Conservation (phyloP, 2,888 invertebrate genomes). For the Laothoe populi region DNA sequence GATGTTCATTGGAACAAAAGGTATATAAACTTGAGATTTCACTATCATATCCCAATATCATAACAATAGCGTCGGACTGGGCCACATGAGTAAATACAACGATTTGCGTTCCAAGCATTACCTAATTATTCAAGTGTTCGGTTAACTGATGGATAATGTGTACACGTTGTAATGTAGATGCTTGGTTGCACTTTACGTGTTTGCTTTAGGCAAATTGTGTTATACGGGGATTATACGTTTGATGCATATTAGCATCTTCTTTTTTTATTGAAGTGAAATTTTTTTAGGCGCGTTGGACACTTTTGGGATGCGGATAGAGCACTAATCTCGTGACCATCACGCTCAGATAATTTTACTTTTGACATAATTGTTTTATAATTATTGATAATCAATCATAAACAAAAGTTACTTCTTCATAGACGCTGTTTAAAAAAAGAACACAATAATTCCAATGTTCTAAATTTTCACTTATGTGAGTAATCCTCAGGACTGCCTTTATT, state of each 20-base stretch:
- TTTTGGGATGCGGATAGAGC: no score
- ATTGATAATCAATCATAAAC: no score
- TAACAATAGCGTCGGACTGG: conserved; percentile 25
- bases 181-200: conserved; percentile 6
- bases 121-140: conserved; percentile 69
- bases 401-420: no score
- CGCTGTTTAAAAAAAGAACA: no score
- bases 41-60: conserved; percentile 10
- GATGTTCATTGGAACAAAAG: not conserved
- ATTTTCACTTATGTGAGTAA: no score
- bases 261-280: not conserved
- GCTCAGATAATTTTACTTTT: no score
- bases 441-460: no score
- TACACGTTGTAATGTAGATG: conserved; percentile 29
- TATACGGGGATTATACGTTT: not conserved
- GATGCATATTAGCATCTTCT: not conserved
- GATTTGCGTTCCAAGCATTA: conserved; percentile 66
- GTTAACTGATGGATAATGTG: conserved; percentile 43
- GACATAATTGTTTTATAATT: no score
- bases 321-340: no score
- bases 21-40: conserved; percentile 14
- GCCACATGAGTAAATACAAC: conserved; percentile 58
- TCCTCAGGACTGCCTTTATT: no score
- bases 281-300: no score
- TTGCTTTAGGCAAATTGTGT: conserved; percentile 7